phyloP scores from a whole-genome alignment of 2,797 vertebrate species.

The Ispidina lecontei region DNA sequence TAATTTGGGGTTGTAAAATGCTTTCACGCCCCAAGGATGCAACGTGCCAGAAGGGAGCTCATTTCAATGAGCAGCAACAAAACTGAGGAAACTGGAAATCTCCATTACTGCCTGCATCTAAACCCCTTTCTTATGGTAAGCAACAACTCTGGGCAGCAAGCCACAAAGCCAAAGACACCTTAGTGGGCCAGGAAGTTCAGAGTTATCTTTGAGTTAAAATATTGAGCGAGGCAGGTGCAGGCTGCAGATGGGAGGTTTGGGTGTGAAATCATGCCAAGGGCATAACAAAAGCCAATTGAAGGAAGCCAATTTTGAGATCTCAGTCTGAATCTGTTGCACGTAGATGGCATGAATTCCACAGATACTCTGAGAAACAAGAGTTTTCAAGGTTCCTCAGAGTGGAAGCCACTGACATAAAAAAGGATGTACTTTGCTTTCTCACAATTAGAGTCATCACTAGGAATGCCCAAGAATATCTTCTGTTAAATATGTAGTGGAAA shows the following conservation, averaged over 20 bases:
- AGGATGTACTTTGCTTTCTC: not conserved
- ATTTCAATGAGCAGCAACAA: slow-evolving; percentile 54
- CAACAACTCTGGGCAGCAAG: slow-evolving; percentile 6
- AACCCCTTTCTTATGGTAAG: slow-evolving; percentile 2
- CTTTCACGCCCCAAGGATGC: slow-evolving; percentile 31
- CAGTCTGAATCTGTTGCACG: slow-evolving; percentile 59
- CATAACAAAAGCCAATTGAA: slow-evolving; percentile 75
- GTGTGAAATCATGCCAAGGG: slow-evolving; percentile 67
- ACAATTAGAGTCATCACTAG: not conserved
- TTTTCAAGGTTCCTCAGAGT: slow-evolving; percentile 18
- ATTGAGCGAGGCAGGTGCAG: slow-evolving; percentile 74
- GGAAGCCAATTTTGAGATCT: slow-evolving; percentile 72
- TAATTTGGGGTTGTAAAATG: slow-evolving; percentile 56
- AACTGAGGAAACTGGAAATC: slow-evolving; percentile 34
- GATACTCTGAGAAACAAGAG: slow-evolving; percentile 57
- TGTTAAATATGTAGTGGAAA: not conserved
- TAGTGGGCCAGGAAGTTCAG: slow-evolving; percentile 51
- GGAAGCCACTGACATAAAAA: not conserved
- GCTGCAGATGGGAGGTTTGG: slow-evolving; percentile 70
- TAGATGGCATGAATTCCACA: slow-evolving; percentile 59
- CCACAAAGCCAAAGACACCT: slow-evolving; percentile 26
- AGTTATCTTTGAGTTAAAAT: slow-evolving; percentile 38
- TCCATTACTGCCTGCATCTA: not conserved
- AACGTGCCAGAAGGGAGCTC: slow-evolving; percentile 33
- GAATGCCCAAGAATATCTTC: not conserved